phyloP scores from a whole-genome alignment of 2,113 vertebrate species.

The Oriolus oriolus region DNA sequence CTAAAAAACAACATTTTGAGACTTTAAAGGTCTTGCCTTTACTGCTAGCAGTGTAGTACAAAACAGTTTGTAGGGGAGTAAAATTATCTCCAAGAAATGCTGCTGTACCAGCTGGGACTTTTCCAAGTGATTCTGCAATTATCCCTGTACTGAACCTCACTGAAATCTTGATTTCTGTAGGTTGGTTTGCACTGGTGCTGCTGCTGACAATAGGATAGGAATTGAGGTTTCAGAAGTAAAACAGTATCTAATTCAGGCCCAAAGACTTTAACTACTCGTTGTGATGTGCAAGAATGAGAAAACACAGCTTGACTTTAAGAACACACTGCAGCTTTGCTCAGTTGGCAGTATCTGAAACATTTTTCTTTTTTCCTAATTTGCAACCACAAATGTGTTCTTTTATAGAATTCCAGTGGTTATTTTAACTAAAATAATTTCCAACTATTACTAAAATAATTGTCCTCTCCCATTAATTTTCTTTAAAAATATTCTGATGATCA shows the following conservation, averaged over 20 bases:
- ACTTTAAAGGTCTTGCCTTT: neutral
- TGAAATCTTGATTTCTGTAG: neutral
- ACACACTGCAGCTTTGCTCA: slow-evolving; percentile 37
- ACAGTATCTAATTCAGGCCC: neutral
- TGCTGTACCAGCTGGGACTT: neutral
- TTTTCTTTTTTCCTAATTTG: neutral
- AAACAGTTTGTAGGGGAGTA: neutral
- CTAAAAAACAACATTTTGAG: neutral
- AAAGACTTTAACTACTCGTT: neutral
- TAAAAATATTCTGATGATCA: neutral
- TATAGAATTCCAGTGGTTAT: neutral
- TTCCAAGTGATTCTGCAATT: neutral
- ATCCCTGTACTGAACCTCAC: neutral
- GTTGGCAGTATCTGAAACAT: neutral
- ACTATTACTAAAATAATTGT: neutral
- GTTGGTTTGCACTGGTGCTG: neutral
- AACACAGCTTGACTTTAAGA: slow-evolving; percentile 15
- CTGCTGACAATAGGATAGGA: neutral
- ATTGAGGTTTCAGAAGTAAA: neutral
- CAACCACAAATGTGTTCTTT: neutral
- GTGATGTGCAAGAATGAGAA: slow-evolving; percentile 14
- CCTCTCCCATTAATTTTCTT: neutral
- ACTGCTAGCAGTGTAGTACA: neutral
- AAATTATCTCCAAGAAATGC: neutral
- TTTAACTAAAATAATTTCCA: neutral